Evolutionary conservation across 2,888 invertebrate genomes (phyloP), one percentile per base, ranked within the genome.

Genomic region (Drosophila maculinotata): DNA sequence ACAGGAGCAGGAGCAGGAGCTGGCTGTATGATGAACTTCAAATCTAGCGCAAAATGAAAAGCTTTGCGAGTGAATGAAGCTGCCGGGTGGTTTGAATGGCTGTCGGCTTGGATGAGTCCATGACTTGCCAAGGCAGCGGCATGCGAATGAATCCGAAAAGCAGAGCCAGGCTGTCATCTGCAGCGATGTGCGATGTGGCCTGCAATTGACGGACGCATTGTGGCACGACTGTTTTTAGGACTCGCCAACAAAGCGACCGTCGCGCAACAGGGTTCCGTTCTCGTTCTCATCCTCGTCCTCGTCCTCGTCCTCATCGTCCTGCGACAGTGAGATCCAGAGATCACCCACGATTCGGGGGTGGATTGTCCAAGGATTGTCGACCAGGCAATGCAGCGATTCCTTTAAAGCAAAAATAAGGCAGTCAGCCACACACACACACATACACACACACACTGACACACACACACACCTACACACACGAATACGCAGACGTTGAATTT

Each of bases 151-250:
- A 57, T 45, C 52, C 6, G 31, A 53, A 56, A 58, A 69, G 35
- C 47, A 47, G 49, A 58, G 35, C 45, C 12, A 42, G 25, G 56
- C 88, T 90, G 91, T 91, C 90, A 91, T 63, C 79, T 73, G 69
- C 90, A 90, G 91, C 66, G 62, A 53, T 73, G 66, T 26, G 58
- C 53, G 63, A 26, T 44, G 58, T 38, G 44, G 77, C 88, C 90
- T 90, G 90, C 90, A 90, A 89, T 91, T 90, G 90, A 90, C 89
- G 87, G 72, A 75, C 83, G 87, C 85, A 90, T 90, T 91, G 91
- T 90, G 80, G 51, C 75, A 74, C 69, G 51, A 84, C 74, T 83
- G 87, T 88, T 88, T 73, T 88, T 69, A 84, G 89, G 71, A 68
- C 69, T 69, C 44, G 79, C 69, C 76, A 73, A 69, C 82, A 79